These are phyloP conservation scores for Procavia capensis DNA, from an alignment of 2,113 vertebrate species.

Conservation along the genomic window DNA sequence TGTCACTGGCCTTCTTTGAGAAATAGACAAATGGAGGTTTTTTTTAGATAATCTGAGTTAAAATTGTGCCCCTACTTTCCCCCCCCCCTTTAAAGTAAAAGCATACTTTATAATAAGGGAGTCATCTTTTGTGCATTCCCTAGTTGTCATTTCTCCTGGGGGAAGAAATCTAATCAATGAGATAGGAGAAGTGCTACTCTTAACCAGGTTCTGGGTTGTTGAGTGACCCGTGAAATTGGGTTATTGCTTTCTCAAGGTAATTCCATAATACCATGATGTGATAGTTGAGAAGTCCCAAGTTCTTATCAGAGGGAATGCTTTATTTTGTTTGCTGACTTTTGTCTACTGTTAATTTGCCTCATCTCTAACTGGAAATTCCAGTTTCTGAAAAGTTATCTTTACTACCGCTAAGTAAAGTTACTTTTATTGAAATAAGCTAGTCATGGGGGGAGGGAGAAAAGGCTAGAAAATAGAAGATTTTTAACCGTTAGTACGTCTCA, in stretches of 20 bases:
- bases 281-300: constrained; percentile 2
- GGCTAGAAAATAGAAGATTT: neutral
- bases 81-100: neutral
- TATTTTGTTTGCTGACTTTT: neutral
- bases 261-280: neutral
- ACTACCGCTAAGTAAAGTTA: neutral
- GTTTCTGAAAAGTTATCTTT: constrained; percentile 36
- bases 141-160: neutral
- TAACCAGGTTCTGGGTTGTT: neutral
- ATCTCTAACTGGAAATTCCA: neutral
- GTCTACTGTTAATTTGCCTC: neutral
- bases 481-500: neutral
- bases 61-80: neutral
- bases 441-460: neutral
- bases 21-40: neutral
- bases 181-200: neutral
- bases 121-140: neutral
- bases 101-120: neutral
- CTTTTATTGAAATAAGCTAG: constrained; percentile 41
- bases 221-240: constrained; percentile 17
- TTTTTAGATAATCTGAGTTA: neutral
- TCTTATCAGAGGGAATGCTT: neutral
- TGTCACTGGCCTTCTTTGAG: neutral
- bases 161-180: neutral
- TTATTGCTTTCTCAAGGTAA: neutral